Evolutionary conservation across 2,888 invertebrate species (phyloP).

Genomic region (Formica aserva): DNA sequence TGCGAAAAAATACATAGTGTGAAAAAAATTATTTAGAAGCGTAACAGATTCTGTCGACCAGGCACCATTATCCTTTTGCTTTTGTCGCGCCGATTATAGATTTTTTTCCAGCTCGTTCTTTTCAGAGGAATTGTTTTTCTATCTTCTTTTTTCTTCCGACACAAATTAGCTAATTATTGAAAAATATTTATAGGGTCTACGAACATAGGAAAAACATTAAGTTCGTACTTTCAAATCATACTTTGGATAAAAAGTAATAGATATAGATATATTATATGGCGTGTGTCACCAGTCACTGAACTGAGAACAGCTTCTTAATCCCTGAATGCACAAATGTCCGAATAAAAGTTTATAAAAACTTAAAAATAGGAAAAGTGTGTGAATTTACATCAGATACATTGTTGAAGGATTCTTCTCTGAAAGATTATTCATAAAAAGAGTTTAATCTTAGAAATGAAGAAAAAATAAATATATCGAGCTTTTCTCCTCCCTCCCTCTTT

Average conservation of each 20-base stretch:
- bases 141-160: neutral
- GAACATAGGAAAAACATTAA: neutral
- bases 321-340: neutral
- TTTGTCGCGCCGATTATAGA: neutral
- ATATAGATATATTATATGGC: neutral
- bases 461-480: constrained; percentile 4
- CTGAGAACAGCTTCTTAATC: neutral
- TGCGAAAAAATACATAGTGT: neutral
- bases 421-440: constrained; percentile 1
- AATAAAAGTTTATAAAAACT: neutral
- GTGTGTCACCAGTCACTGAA: neutral
- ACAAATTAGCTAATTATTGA: neutral
- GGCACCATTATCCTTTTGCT: neutral
- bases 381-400: constrained; percentile 21
- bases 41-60: neutral
- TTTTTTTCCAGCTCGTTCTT: neutral
- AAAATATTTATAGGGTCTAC: neutral
- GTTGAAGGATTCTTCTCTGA: constrained; percentile 7
- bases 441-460: neutral
- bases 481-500: constrained; percentile 26
- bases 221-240: constrained; percentile 12
- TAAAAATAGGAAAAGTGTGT: neutral
- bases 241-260: constrained; percentile 13
- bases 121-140: neutral
- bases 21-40: neutral